phyloP scores from a whole-genome alignment of 92 coral and sea anemone genomes.

The Plumapathes pennacea region DNA sequence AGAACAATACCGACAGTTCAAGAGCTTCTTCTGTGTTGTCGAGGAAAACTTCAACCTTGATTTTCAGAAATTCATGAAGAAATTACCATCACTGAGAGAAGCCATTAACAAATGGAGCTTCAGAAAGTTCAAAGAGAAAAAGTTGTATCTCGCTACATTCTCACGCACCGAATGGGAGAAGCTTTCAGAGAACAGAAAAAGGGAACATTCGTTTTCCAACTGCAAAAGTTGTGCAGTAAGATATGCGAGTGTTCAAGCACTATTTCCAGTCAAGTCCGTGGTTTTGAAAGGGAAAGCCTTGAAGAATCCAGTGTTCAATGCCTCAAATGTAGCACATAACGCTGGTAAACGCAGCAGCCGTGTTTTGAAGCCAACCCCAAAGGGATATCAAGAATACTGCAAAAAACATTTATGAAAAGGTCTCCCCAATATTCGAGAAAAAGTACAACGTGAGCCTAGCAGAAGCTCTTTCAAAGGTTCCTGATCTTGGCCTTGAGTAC shows the following conservation, averaged over 20 bases:
- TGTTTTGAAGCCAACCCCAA: slow-evolving; percentile 3
- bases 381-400: slow-evolving; percentile 26
- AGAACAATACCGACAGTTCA: slow-evolving; percentile 35
- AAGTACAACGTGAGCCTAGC: slow-evolving; percentile 26
- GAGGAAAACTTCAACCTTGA: slow-evolving; percentile 31
- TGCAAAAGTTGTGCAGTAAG: slow-evolving; percentile 47
- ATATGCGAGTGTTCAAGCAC: slow-evolving; percentile 11
- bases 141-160: slow-evolving; percentile 41
- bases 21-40: slow-evolving; percentile 5
- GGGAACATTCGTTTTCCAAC: slow-evolving; percentile 32
- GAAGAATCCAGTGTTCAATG: slow-evolving; percentile 29
- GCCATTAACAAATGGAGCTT: slow-evolving; percentile 47
- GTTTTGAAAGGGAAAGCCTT: slow-evolving; percentile 43
- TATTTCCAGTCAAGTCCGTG: slow-evolving; percentile 29
- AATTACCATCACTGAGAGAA: slow-evolving; percentile 40
- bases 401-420: slow-evolving; percentile 30
- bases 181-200: slow-evolving; percentile 8
- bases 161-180: slow-evolving; percentile 31
- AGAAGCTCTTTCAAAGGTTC: slow-evolving; percentile 29
- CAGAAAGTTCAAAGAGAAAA: slow-evolving; percentile 36
- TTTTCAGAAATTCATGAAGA: slow-evolving; percentile 22
- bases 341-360: not conserved
- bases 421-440: slow-evolving; percentile 26
- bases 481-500: slow-evolving; percentile 31
- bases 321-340: slow-evolving; percentile 4